These are phyloP conservation scores for Drosophila ustulata DNA, from an alignment of 2,888 invertebrate species.

Conservation along the genomic window DNA sequence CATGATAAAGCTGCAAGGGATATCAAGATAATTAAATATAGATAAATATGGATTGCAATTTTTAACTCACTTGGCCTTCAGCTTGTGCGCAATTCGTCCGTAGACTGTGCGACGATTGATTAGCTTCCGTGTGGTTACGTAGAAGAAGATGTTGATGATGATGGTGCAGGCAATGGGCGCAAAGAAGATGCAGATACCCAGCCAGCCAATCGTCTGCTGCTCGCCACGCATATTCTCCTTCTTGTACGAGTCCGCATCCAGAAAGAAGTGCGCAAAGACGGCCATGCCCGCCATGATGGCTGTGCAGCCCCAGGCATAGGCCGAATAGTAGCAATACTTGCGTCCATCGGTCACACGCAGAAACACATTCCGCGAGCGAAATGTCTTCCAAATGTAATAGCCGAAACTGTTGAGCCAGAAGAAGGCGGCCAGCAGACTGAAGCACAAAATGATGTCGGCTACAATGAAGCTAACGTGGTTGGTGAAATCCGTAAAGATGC, in stretches of 20 bases:
- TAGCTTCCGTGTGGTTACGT: constrained; percentile 91
- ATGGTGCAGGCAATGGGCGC: constrained; percentile 93
- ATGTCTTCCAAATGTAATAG: constrained; percentile 95
- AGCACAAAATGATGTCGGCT: constrained; percentile 91
- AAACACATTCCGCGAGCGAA: constrained; percentile 94
- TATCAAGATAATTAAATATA: background rate
- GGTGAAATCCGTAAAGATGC: constrained; percentile 92
- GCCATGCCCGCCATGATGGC: constrained; percentile 90
- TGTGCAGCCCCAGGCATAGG: constrained; percentile 92
- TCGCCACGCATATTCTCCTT: constrained; percentile 87
- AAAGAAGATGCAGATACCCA: constrained; percentile 93
- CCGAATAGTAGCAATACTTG: constrained; percentile 94
- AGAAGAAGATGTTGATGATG: constrained; percentile 91
- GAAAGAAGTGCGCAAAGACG: constrained; percentile 92
- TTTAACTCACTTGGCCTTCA: constrained; percentile 90
- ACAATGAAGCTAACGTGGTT: constrained; percentile 92
- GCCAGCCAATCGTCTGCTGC: constrained; percentile 92
- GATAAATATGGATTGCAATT: background rate
- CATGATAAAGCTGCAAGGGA: constrained; percentile 90
- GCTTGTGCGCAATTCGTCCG: constrained; percentile 94
- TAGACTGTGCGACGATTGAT: constrained; percentile 93
- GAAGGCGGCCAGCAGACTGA: constrained; percentile 92
- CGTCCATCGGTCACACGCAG: constrained; percentile 93
- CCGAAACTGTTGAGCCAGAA: constrained; percentile 95
- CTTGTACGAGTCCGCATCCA: constrained; percentile 87